phyloP scores from a whole-genome alignment of 2,113 vertebrate species.

The Dissostichus mawsoni region DNA sequence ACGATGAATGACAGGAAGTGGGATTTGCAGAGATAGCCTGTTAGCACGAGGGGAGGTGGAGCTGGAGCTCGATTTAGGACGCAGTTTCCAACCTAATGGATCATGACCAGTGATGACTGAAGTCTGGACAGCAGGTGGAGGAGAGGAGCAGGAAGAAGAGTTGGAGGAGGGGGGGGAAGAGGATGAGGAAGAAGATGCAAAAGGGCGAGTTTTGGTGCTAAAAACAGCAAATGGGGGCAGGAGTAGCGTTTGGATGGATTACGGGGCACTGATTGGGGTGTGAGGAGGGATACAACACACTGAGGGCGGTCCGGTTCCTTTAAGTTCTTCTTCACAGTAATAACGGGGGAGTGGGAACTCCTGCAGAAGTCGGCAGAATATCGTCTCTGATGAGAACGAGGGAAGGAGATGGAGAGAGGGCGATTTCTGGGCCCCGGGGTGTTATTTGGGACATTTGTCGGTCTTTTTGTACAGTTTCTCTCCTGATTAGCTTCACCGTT shows the following conservation, averaged over 20 bases:
- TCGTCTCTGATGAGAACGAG: constrained; percentile 77
- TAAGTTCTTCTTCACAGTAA: constrained; percentile 90
- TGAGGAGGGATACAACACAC: constrained; percentile 85
- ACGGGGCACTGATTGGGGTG: constrained; percentile 74
- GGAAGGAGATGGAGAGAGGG: constrained; percentile 81
- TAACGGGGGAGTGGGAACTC: constrained; percentile 81
- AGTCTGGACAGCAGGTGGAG: constrained; percentile 84
- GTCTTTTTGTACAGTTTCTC: too few relatives aligned
- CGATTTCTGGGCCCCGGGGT: constrained; percentile 37
- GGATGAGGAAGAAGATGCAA: constrained; percentile 82
- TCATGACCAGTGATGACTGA: constrained; percentile 83
- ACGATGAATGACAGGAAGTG: constrained; percentile 41
- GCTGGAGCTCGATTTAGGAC: constrained; percentile 79
- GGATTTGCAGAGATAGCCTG: constrained; percentile 71
- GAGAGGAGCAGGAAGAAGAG: constrained; percentile 85
- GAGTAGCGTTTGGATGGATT: constrained; percentile 86
- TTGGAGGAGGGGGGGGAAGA: constrained; percentile 83
- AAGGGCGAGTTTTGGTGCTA: constrained; percentile 84
- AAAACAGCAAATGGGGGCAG: constrained; percentile 89
- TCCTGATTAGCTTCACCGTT: background rate
- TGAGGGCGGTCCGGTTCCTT: constrained; percentile 89
- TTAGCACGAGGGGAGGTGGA: background rate
- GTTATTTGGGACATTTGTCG: background rate
- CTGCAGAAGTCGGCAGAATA: constrained; percentile 81
- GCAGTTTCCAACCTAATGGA: constrained; percentile 84